Base-by-base conservation (phyloP, 2,113 vertebrate species). In the Patagioenas fasciata region DNA sequence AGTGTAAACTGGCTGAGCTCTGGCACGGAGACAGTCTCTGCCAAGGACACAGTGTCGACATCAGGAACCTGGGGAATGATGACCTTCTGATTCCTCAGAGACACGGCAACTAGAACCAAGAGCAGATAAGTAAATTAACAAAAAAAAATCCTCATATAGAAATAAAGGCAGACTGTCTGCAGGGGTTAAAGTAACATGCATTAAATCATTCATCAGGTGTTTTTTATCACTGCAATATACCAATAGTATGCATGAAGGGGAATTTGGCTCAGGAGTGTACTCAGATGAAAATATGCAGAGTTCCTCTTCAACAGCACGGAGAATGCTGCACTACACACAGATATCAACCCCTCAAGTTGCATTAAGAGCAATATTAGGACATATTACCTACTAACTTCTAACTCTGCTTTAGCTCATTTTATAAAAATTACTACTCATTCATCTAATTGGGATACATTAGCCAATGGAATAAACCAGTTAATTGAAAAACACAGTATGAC, bases 11-110 rank as follows among this genome's bases (percentile, higher is more conserved):
- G 98, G 4, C 81, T 97, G 7, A 99, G 98, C 18, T 96, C 85
- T 7, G 99, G 98, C 28, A 99, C 84, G 89, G 96, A 80, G 29
- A 99, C 79, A 0, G 96, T 98, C 85, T 95, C 95, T 65, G 98
- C 87, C 24, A 98, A 87, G 21, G 96, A 95, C 44, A 98, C 97
- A 69, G 95, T 58, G 36, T 98, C 98, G 0, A 83, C 31, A 5
- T 97, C 95, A 0, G 95, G 91, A 2, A 88, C 96, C 19, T 97
- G 94, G 13, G 98, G 97, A 36, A 99, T 80, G 47, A 93, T 78
- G 72, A 99, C 98, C 95, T 99, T 99, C 96, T 99, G 99, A 97
- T 99, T 99, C 97, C 98, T 98, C 97, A 99, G 97, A 13, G 99
- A 98, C 78, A 99, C 99, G 0, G 99, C 99, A 34, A 99, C 99